These are phyloP conservation scores for Cottus gobio DNA, from an alignment of 2,113 vertebrate genomes.

Conservation along the genomic window DNA sequence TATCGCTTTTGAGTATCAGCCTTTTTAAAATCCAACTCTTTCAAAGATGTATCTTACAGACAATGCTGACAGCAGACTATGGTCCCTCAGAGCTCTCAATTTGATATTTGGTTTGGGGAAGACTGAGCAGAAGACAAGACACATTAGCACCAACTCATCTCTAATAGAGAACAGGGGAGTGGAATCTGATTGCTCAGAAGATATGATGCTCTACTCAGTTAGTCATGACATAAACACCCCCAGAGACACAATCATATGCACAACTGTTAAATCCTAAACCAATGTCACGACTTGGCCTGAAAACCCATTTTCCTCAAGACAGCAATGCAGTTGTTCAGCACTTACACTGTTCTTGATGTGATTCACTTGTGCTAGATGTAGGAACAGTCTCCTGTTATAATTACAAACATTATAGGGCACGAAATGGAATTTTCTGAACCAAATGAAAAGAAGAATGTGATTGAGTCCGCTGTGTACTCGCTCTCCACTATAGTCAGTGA, in stretches of 20 bases:
- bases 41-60: not conserved
- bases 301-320: conserved; percentile 57
- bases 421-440: conserved; percentile 7
- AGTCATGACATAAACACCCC: conserved; percentile 29
- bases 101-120: conserved; percentile 11
- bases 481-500: conserved; percentile 10
- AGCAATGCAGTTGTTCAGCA: conserved; percentile 35
- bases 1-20: not conserved
- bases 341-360: conserved; percentile 20
- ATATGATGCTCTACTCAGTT: conserved; percentile 24
- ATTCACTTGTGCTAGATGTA: conserved; percentile 18
- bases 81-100: not conserved
- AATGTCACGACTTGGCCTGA: conserved; percentile 51
- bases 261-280: conserved; percentile 40
- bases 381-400: conserved; percentile 30
- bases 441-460: conserved; percentile 41
- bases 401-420: conserved; percentile 33
- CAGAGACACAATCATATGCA: conserved; percentile 42
- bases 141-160: not conserved
- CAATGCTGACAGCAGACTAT: not conserved
- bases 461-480: not conserved
- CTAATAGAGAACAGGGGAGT: conserved; percentile 4
- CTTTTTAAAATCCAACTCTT: not conserved
- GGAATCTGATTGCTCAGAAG: conserved; percentile 21
- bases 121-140: not conserved